Conservation (phyloP, 2,888 invertebrate species). For the Andrena dorsata region DNA sequence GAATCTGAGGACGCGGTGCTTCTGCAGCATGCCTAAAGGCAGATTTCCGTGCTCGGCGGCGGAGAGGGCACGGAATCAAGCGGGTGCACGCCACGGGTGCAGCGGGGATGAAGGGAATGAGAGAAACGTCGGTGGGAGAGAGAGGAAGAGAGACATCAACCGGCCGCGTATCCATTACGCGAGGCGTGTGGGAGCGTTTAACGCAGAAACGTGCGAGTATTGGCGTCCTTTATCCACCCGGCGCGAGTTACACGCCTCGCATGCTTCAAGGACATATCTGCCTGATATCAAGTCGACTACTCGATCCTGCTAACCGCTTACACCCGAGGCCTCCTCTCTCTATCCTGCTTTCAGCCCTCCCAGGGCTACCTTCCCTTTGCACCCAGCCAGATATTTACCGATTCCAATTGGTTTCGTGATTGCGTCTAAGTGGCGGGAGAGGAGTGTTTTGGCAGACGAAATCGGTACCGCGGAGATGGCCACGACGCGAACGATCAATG, state of each 20-base stretch:
- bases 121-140: conserved; percentile 16
- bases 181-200: conserved; percentile 67
- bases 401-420: conserved; percentile 83
- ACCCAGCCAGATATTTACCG: conserved; percentile 79
- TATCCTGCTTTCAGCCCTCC: conserved; percentile 26
- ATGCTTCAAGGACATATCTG: conserved; percentile 84
- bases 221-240: conserved; percentile 58
- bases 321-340: conserved; percentile 61
- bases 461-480: conserved; percentile 19
- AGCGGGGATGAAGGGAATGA: conserved; percentile 26
- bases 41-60: conserved; percentile 64
- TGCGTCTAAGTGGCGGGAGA: conserved; percentile 78
- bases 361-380: conserved; percentile 57
- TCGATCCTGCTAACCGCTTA: conserved; percentile 75
- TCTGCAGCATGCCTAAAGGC: conserved; percentile 78
- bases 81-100: conserved; percentile 36
- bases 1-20: conserved; percentile 74
- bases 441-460: conserved; percentile 38
- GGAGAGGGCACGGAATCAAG: conserved; percentile 38
- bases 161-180: conserved; percentile 69
- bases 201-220: conserved; percentile 56
- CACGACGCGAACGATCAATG: not conserved
- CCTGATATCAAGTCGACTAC: conserved; percentile 77
- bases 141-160: conserved; percentile 45
- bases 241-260: conserved; percentile 78